Evolutionary conservation across 2,113 vertebrate species (phyloP).

Genomic region (Myodes glareolus): DNA sequence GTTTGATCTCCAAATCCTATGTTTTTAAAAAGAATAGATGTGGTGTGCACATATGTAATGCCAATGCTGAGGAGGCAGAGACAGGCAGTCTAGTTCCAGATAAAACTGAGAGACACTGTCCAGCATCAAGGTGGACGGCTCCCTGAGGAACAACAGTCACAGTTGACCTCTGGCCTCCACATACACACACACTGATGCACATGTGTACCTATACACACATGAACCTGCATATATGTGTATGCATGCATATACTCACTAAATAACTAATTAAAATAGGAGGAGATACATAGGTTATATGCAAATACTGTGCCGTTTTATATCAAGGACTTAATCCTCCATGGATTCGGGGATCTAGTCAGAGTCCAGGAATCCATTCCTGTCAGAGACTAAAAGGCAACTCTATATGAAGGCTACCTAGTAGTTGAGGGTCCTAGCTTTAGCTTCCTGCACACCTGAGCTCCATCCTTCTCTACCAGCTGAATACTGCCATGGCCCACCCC

Average conservation of each 20-base stretch:
- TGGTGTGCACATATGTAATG: background rate
- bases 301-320: background rate
- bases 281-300: background rate
- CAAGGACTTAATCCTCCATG: background rate
- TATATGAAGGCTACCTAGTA: background rate
- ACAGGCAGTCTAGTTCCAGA: background rate
- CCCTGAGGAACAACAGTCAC: background rate
- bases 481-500: background rate
- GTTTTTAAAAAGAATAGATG: background rate
- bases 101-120: background rate
- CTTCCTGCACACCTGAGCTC: background rate
- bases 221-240: too few relatives aligned
- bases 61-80: background rate
- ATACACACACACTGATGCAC: background rate
- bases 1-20: background rate
- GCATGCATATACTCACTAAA: background rate
- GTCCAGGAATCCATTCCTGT: background rate
- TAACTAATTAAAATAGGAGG: background rate
- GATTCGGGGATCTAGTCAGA: background rate
- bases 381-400: background rate
- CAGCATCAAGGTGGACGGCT: background rate
- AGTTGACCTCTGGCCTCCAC: background rate
- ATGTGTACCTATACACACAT: background rate
- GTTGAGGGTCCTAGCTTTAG: background rate
- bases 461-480: background rate